Evolutionary conservation across 2,797 vertebrate genomes (phyloP).

Genomic region (Acrocephalus scirpaceus): DNA sequence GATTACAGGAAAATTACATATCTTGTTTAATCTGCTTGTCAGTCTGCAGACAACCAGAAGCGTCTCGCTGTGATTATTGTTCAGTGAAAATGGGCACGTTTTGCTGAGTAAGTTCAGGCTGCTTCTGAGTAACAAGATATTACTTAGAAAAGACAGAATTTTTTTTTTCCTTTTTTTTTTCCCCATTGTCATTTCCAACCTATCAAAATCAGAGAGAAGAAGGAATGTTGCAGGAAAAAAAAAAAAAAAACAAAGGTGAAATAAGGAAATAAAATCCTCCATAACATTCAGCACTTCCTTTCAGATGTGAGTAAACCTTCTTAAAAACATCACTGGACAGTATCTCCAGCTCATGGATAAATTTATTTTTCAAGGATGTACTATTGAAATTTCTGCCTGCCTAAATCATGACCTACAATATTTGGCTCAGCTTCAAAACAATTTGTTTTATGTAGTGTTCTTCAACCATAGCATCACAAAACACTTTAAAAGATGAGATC

Average conservation of each 20-base stretch:
- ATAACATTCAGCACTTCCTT: background rate
- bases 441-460: conserved; percentile 58
- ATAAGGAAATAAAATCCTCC: background rate
- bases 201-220: background rate
- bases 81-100: background rate
- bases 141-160: background rate
- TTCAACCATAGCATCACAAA: conserved; percentile 40
- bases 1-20: conserved; percentile 4
- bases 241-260: background rate
- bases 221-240: background rate
- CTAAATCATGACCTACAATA: conserved; percentile 24
- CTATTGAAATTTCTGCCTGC: conserved; percentile 2
- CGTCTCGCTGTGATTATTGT: background rate
- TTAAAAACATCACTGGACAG: background rate
- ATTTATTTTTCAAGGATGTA: conserved; percentile 22
- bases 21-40: conserved; percentile 3
- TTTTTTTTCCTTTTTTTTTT: accelerated
- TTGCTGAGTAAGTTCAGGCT: background rate
- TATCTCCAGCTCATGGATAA: background rate
- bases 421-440: conserved; percentile 57
- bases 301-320: background rate
- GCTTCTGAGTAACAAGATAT: background rate
- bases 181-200: background rate
- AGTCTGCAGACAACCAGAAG: background rate
- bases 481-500: conserved; percentile 48